Evolutionary conservation across 1,140 invertebrate species (phyloP).

Genomic region (Zeugodacus cucurbitae): DNA sequence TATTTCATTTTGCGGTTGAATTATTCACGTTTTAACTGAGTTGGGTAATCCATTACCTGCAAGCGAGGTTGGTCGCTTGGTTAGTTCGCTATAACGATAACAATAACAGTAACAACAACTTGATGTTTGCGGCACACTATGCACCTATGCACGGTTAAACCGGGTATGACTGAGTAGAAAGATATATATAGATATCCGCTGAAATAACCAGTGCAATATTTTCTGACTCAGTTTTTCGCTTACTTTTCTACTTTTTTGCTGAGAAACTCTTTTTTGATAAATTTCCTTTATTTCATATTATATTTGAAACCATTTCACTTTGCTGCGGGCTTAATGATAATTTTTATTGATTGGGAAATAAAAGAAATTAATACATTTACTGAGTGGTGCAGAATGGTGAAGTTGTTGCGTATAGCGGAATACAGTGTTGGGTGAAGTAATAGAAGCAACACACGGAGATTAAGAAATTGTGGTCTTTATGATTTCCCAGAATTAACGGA

Average conservation of each 20-base stretch:
- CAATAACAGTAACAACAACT: background rate
- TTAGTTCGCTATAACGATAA: background rate
- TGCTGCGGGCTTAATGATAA: no score
- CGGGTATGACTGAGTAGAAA: background rate
- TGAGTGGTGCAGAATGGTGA: background rate
- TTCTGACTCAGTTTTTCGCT: background rate
- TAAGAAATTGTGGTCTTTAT: no score
- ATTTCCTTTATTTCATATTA: no score
- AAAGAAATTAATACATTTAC: background rate
- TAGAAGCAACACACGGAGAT: no score
- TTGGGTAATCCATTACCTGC: slow-evolving; percentile 27
- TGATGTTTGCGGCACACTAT: background rate
- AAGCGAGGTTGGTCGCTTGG: slow-evolving; percentile 13
- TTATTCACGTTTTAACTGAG: slow-evolving; percentile 18
- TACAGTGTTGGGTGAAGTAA: no score
- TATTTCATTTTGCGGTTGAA: slow-evolving; percentile 32
- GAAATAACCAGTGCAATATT: background rate
- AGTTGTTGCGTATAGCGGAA: background rate
- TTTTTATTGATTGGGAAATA: background rate
- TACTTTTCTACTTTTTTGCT: background rate
- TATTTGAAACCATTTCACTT: no score
- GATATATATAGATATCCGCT: background rate
- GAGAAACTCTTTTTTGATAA: background rate
- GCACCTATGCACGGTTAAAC: background rate
- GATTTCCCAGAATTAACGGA: no score